Conservation (phyloP, 2,113 vertebrate genomes). For the Antennarius striatus region DNA sequence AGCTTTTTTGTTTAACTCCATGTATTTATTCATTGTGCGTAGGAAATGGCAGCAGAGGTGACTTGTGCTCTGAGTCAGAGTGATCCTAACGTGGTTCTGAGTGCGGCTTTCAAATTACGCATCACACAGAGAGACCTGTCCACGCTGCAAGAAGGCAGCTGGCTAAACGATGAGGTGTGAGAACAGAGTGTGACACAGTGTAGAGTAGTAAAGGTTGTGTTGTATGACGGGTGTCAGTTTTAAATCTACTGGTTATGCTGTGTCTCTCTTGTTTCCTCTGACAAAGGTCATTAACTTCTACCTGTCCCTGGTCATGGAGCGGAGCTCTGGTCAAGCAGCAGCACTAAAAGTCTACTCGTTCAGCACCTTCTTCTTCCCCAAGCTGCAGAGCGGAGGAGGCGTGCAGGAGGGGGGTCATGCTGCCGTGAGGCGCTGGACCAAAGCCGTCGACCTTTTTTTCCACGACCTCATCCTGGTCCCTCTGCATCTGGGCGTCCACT, state of each 20-base stretch:
- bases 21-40: constrained; percentile 5
- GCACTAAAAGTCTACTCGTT: constrained; percentile 85
- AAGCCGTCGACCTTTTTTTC: constrained; percentile 86
- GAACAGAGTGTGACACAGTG: neutral
- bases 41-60: constrained; percentile 90
- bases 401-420: constrained; percentile 74
- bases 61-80: constrained; percentile 77
- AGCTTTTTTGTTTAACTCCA: neutral
- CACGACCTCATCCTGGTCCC: constrained; percentile 89
- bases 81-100: constrained; percentile 82
- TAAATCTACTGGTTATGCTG: neutral
- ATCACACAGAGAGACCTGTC: constrained; percentile 89
- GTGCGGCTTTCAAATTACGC: constrained; percentile 87
- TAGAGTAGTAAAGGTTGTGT: neutral
- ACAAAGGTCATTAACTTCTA: constrained; percentile 95
- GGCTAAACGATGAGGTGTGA: constrained; percentile 92
- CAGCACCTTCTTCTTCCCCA: constrained; percentile 92
- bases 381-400: constrained; percentile 74
- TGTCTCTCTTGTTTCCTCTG: neutral
- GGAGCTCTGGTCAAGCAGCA: constrained; percentile 73
- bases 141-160: constrained; percentile 83
- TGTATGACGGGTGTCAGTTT: neutral
- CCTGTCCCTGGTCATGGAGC: constrained; percentile 87
- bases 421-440: constrained; percentile 90
- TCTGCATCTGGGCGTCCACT: constrained; percentile 87